Evolutionary conservation across 2,797 vertebrate genomes (phyloP).

Genomic region (Menidia menidia): DNA sequence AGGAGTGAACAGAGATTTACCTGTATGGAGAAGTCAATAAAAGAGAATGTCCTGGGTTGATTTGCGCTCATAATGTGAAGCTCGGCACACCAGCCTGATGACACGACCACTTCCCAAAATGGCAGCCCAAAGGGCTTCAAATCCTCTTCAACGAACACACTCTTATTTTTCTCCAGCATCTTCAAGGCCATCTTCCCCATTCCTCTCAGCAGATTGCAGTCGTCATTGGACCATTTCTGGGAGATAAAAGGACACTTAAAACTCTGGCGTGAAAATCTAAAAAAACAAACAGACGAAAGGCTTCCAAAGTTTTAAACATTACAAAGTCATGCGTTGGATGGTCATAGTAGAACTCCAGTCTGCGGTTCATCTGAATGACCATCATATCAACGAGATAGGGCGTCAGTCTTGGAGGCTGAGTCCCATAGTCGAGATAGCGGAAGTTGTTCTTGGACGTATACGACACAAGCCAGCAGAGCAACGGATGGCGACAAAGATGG

Average conservation of each 20-base stretch:
- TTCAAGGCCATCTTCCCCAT: conserved; percentile 76
- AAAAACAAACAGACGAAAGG: not conserved
- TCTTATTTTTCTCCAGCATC: conserved; percentile 60
- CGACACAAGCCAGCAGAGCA: conserved; percentile 69
- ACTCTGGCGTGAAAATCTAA: not conserved
- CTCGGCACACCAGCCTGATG: conserved; percentile 75
- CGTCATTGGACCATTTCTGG: conserved; percentile 65
- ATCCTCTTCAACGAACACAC: conserved; percentile 67
- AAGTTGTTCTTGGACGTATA: conserved; percentile 58
- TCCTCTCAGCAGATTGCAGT: conserved; percentile 43
- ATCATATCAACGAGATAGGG: conserved; percentile 69
- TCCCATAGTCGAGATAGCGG: conserved; percentile 13
- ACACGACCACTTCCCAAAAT: conserved; percentile 51
- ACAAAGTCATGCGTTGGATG: conserved; percentile 49
- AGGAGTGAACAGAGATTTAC: conserved; percentile 41
- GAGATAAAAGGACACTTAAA: not conserved
- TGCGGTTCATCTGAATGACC: conserved; percentile 75
- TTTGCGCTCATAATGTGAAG: conserved; percentile 16
- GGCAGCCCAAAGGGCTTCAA: conserved; percentile 49
- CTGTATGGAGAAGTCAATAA: conserved; percentile 75
- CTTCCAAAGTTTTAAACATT: not conserved
- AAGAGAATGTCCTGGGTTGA: conserved; percentile 60
- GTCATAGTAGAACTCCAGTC: conserved; percentile 67
- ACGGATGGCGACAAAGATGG: conserved; percentile 72
- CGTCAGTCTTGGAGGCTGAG: conserved; percentile 62